phyloP scores from a whole-genome alignment of 1,140 invertebrate species.

The Anoplolepis gracilipes region DNA sequence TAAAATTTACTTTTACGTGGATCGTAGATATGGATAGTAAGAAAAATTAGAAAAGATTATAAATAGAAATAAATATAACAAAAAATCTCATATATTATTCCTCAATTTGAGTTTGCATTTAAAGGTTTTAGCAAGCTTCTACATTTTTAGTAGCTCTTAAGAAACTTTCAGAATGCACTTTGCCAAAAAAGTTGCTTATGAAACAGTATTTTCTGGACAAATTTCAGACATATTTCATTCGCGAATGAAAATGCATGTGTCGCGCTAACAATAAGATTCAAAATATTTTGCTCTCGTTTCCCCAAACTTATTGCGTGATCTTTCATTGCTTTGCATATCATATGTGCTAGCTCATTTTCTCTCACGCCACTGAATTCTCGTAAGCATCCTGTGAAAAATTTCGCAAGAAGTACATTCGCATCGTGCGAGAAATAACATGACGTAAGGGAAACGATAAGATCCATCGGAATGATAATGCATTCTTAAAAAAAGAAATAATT shows the following conservation, averaged over 20 bases:
- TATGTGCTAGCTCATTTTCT: slow-evolving; percentile 4
- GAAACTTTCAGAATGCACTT: not conserved
- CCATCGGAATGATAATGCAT: not conserved
- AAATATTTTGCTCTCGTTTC: slow-evolving; percentile 25
- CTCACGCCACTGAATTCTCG: not conserved
- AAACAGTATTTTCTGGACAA: not conserved
- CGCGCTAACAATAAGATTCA: not conserved
- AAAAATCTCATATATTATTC: not conserved
- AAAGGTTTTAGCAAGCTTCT: too few relatives aligned
- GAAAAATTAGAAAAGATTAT: not conserved
- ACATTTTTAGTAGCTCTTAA: slow-evolving; percentile 12
- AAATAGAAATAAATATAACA: slow-evolving; percentile 3
- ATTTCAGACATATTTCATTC: slow-evolving; percentile 1
- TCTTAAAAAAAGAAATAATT: not conserved
- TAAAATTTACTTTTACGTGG: not conserved
- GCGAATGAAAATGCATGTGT: not conserved
- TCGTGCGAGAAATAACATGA: not conserved
- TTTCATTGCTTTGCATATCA: not conserved
- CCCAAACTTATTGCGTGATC: not conserved
- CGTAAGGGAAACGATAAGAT: slow-evolving; percentile 8
- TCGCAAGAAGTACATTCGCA: not conserved
- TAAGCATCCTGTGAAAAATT: not conserved
- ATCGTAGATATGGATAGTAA: not conserved
- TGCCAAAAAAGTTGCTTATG: not conserved
- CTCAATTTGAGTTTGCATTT: not conserved